These are phyloP conservation scores for Ceyx margarethae DNA, from an alignment of 2,113 vertebrate species.

Conservation along the genomic window DNA sequence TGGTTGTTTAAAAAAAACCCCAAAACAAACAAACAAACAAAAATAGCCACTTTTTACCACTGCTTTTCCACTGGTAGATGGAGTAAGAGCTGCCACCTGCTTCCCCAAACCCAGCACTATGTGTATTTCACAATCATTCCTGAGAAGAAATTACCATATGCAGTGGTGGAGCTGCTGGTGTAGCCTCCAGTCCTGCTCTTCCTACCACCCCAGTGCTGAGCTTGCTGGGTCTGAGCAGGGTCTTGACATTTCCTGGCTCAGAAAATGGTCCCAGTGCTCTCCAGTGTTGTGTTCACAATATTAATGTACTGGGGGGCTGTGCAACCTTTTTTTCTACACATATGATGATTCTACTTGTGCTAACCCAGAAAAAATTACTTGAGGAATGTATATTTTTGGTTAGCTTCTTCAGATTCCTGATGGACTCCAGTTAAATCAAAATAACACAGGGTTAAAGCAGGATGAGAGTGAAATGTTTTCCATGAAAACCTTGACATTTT, in stretches of 20 bases:
- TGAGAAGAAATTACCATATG: not conserved
- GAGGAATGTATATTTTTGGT: not conserved
- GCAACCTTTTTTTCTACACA: not conserved
- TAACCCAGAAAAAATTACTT: not conserved
- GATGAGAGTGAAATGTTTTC: not conserved
- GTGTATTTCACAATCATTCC: not conserved
- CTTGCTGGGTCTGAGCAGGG: not conserved
- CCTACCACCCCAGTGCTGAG: fast-evolving
- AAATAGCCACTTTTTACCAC: no score
- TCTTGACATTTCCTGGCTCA: not conserved
- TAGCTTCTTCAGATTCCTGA: not conserved
- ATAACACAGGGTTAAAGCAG: not conserved
- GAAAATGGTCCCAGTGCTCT: fast-evolving
- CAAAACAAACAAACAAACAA: no score
- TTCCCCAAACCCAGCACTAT: not conserved
- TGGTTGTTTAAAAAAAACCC: not conserved
- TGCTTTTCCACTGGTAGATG: not conserved
- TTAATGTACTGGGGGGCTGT: not conserved
- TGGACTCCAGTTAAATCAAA: not conserved
- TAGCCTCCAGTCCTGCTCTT: not conserved
- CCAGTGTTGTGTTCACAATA: not conserved
- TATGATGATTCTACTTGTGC: not conserved
- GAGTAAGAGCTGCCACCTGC: not conserved
- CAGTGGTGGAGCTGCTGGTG: not conserved
- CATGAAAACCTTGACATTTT: not conserved